Evolutionary conservation across 2,888 invertebrate genomes (phyloP), one percentile per base, ranked within the genome.

Genomic region (Dryomyza anilis): DNA sequence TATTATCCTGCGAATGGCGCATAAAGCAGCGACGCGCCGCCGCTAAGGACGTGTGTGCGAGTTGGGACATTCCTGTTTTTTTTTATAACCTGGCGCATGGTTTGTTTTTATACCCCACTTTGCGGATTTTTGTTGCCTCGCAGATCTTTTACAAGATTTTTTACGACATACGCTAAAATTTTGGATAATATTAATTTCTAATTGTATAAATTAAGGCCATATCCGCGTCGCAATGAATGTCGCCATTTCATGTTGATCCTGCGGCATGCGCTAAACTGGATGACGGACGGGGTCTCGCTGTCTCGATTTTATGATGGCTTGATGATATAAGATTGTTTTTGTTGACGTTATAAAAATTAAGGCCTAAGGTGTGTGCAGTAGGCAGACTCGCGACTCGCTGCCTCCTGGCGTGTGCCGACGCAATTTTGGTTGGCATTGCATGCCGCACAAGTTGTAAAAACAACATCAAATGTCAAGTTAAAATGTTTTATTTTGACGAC

Each of bases 141-240:
- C 63, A 64, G 61, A 64, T 57, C 45, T 56, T 19, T n/a, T n/a
- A n/a, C n/a, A n/a, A n/a, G n/a, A n/a, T 30, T 48, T 52, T 64
- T 68, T 64, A 59, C 64, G 66, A 66, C 69, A 14, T 25, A 14
- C 50, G 14, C 14, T n/a, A 3, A 25, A 25, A 50, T 21, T 56
- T 19, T 73, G 72, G 69, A 78, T 77, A 76, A 79, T 77, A 79
- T 79, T 76, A 78, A 78, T 77, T 77, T 79, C 77, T 79, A 79
- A 79, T 79, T 79, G 79, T 74, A 79, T 79, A 79, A 78, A 79
- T 79, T 79, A 71, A 36, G 55, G 55, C 55, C 10, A 8, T 14
- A n/a, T 25, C 12, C 23, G 14, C 14, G 25, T 5, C n/a, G 4
- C 25, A n/a, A 25, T 21, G 39, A 39, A 39, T n/a, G 39, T 23